Conservation (phyloP, 1,140 invertebrate species). For the Copidosoma floridanum region DNA sequence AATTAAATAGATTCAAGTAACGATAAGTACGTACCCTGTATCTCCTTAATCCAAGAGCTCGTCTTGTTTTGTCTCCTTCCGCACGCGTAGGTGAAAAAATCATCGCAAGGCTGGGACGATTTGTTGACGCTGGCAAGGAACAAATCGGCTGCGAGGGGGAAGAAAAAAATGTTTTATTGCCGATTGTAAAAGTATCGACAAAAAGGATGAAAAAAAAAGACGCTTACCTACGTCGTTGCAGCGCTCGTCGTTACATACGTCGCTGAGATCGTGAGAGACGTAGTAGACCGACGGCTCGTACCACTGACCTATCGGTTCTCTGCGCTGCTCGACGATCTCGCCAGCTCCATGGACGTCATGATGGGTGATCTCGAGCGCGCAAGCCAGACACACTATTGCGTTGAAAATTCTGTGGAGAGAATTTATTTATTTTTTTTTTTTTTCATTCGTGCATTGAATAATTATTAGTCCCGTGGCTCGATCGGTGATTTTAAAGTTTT, state of each 20-base stretch:
- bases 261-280: slow-evolving; percentile 1
- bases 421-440: background rate
- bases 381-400: slow-evolving; percentile 2
- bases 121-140: slow-evolving; percentile 18
- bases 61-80: slow-evolving; percentile 1
- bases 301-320: background rate
- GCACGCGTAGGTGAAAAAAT: slow-evolving; percentile 11
- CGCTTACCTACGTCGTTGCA: slow-evolving; percentile 24
- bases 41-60: slow-evolving; percentile 1
- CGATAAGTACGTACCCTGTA: slow-evolving; percentile 3
- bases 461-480: no score
- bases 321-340: no score
- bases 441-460: background rate
- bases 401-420: slow-evolving; percentile 9
- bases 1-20: no score
- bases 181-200: background rate
- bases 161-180: background rate
- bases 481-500: no score
- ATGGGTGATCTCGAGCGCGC: background rate
- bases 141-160: slow-evolving; percentile 2
- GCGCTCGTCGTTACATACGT: slow-evolving; percentile 2
- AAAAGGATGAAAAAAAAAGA: background rate
- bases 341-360: no score
- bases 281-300: background rate
- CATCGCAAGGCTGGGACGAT: slow-evolving; percentile 7